A percentile compares a stretch with the other conserved stretches of the same genome.
Conservation (phyloP, 2,888 invertebrate genomes). For the Epistrophella euchroma region DNA sequence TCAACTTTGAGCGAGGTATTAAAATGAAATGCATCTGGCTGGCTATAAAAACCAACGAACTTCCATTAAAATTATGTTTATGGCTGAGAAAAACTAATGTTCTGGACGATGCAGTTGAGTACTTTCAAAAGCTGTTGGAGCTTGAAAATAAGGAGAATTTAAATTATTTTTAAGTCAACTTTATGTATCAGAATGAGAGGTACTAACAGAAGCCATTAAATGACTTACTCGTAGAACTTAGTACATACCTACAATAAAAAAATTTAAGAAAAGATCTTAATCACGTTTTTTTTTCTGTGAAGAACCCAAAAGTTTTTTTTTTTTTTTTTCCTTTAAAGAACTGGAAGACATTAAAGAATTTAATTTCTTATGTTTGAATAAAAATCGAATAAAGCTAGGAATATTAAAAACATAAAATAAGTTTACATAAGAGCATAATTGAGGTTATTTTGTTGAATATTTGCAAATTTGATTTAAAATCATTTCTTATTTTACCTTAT, state of each 20-base stretch:
- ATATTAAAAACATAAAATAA: too few relatives aligned
- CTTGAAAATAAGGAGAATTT: conserved; percentile 30
- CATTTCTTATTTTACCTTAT: too few relatives aligned
- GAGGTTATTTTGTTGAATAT: too few relatives aligned
- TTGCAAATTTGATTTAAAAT: too few relatives aligned
- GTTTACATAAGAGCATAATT: too few relatives aligned
- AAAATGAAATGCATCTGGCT: conserved; percentile 36
- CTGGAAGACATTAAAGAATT: too few relatives aligned
- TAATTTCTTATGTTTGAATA: too few relatives aligned
- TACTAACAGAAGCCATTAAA: background rate
- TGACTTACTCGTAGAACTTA: background rate
- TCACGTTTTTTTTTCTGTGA: background rate
- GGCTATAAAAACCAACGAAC: conserved; percentile 34
- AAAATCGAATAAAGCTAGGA: too few relatives aligned
- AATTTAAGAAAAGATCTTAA: background rate
- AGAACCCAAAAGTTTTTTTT: background rate
- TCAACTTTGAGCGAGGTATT: conserved; percentile 18
- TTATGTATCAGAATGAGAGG: conserved; percentile 3
- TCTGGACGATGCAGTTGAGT: conserved; percentile 42
- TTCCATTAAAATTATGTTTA: conserved; percentile 42
- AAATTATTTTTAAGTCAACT: background rate
- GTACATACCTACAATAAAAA: too few relatives aligned
- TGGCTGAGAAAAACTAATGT: conserved; percentile 30
- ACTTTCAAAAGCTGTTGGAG: conserved; percentile 11
- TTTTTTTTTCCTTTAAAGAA: too few relatives aligned